phyloP scores from a whole-genome alignment of 2,113 vertebrate genomes.

The Camelus dromedarius region DNA sequence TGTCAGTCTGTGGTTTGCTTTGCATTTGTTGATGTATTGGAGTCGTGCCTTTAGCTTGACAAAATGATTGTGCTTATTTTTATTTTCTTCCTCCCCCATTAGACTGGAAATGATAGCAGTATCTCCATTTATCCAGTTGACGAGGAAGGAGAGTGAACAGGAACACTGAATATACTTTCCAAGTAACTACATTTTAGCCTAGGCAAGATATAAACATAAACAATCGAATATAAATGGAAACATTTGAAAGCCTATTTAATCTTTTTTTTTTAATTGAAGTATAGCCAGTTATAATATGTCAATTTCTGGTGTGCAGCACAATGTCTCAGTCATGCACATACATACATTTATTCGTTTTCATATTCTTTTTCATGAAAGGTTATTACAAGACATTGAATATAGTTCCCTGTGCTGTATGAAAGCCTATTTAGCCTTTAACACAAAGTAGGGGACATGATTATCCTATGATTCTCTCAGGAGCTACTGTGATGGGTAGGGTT shows the following conservation, averaged over 20 bases:
- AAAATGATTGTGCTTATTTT: not conserved
- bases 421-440: not conserved
- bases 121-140: not conserved
- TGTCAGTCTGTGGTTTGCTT: not conserved
- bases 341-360: too few species aligned
- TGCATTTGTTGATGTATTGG: not conserved
- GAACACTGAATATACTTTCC: not conserved
- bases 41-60: not conserved
- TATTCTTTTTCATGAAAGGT: too few species aligned
- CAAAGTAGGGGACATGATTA: not conserved
- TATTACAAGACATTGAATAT: too few species aligned
- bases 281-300: too few species aligned
- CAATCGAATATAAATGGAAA: not conserved
- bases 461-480: not conserved
- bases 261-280: not conserved
- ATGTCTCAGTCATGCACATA: too few species aligned
- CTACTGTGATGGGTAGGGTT: too few species aligned
- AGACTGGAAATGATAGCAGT: conserved; percentile 39
- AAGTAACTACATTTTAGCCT: not conserved
- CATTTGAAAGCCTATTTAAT: not conserved
- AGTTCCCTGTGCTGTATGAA: not conserved
- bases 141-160: not conserved
- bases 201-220: not conserved
- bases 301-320: too few species aligned
- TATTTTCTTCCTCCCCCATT: not conserved